These are phyloP conservation scores for human (Homo sapiens) DNA, from an alignment of 2,113 vertebrate genomes.

Conservation along the genomic window GRCh38 chr2:157311001-157311500, in stretches of 20 bases:
- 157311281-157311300: conserved; percentile 84
- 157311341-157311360: conserved; percentile 71
- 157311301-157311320: conserved; percentile 89
- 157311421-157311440: background rate
- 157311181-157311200: background rate
- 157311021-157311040: background rate
- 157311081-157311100: background rate
- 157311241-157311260: conserved; percentile 88
- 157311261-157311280: conserved; percentile 67
- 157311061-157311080: background rate
- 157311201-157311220: conserved; percentile 88
- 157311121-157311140: background rate
- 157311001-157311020: background rate
- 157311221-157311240: conserved; percentile 82
- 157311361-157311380: background rate
- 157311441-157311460: background rate
- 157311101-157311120: background rate
- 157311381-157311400: background rate
- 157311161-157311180: background rate
- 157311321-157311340: conserved; percentile 92
- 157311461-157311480: conserved; percentile 22
- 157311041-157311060: background rate
- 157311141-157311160: background rate
- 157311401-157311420: background rate
- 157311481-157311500: conserved; percentile 20